These are phyloP conservation scores for Drosophila flavopinicola DNA, from an alignment of 2,888 invertebrate species.

Conservation along the genomic window DNA sequence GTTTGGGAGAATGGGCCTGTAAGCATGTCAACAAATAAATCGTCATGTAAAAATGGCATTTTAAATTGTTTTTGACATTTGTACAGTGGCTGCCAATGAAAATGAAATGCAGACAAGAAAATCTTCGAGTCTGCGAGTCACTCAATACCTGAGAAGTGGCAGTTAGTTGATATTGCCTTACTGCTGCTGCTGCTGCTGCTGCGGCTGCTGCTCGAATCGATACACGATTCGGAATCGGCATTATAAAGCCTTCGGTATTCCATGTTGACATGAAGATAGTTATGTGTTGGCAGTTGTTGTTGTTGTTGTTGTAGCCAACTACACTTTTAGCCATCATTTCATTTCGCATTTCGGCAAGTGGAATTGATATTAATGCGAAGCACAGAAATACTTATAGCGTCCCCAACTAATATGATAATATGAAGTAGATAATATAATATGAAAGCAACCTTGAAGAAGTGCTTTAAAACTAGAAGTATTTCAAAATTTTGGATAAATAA, in stretches of 20 bases:
- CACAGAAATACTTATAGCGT: no score
- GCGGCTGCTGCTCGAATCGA: slow-evolving; percentile 13
- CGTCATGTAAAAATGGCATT: slow-evolving; percentile 82
- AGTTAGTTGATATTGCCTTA: slow-evolving; percentile 37
- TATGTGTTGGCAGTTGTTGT: slow-evolving; percentile 29
- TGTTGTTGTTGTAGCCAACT: no score
- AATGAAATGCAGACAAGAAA: slow-evolving; percentile 72
- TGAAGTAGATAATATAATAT: no score
- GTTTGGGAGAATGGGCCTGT: slow-evolving; percentile 50
- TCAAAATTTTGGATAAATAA: no score
- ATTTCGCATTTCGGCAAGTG: slow-evolving; percentile 7
- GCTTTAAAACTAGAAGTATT: no score
- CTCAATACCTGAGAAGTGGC: slow-evolving; percentile 40
- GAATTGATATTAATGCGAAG: no score
- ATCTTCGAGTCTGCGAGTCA: slow-evolving; percentile 47
- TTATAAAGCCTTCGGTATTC: slow-evolving; percentile 34
- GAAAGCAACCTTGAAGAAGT: no score
- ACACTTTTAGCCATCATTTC: slow-evolving; percentile 25
- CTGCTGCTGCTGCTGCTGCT: no score
- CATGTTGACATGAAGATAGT: slow-evolving; percentile 32
- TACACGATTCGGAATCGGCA: slow-evolving; percentile 30
- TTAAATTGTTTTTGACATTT: slow-evolving; percentile 82
- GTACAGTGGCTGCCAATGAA: slow-evolving; percentile 75
- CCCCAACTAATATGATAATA: no score
- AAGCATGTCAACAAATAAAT: slow-evolving; percentile 80